Conservation (phyloP, 2,113 vertebrate genomes). For the Hemibates koningsi region DNA sequence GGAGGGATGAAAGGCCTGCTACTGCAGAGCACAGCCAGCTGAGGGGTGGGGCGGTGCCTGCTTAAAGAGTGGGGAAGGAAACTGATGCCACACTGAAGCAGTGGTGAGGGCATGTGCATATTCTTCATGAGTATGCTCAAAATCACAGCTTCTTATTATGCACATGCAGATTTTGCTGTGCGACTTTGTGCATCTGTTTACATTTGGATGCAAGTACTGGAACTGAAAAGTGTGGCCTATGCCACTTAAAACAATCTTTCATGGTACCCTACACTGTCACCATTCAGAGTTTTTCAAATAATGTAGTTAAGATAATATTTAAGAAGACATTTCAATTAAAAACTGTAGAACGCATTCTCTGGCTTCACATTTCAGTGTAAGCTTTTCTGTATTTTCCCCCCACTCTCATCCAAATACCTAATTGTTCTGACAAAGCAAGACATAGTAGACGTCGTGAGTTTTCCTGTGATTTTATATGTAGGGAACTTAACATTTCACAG, state of each 20-base stretch:
- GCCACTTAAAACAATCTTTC: not conserved
- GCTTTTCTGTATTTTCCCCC: not conserved
- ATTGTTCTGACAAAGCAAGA: not conserved
- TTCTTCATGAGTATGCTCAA: not conserved
- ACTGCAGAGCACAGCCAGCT: constrained; percentile 52
- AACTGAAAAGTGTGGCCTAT: not conserved
- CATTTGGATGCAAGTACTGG: not conserved
- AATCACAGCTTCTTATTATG: not conserved
- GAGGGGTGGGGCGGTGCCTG: constrained; percentile 54
- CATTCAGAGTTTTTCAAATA: not conserved
- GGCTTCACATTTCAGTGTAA: not conserved
- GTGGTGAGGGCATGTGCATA: not conserved
- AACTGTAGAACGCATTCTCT: not conserved
- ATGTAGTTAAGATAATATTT: not conserved
- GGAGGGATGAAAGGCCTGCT: constrained; percentile 57
- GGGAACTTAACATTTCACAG: not conserved
- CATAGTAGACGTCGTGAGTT: not conserved
- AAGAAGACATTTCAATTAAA: not conserved
- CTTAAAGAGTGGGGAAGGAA: constrained; percentile 50
- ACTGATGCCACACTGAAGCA: constrained; percentile 35
- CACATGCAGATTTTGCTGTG: not conserved
- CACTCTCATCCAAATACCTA: not conserved
- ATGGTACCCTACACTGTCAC: not conserved
- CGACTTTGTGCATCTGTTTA: not conserved
- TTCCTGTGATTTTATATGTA: not conserved